Conservation (phyloP, 92 coral and sea anemone species). For the Parazoanthus darwini region DNA sequence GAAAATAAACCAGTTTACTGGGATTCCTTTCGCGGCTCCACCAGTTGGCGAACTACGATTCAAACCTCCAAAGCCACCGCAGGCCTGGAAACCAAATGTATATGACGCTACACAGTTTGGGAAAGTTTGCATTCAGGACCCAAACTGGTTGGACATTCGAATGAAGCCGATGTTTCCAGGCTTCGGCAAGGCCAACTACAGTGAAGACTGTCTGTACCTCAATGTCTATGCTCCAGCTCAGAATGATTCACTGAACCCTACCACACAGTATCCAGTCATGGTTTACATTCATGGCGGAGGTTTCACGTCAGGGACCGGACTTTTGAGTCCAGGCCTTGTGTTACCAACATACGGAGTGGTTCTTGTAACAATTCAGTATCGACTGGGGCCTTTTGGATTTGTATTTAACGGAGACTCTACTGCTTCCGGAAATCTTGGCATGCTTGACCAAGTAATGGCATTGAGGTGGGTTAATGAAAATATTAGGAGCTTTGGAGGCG, state of each 20-base stretch:
- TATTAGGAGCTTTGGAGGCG: no score
- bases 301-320: constrained; percentile 7
- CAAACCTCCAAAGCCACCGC: constrained; percentile 42
- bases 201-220: constrained; percentile 74
- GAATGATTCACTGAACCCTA: constrained; percentile 21
- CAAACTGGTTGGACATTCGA: not conserved
- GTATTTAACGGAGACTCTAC: constrained; percentile 63
- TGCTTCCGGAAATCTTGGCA: no score
- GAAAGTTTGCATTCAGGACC: constrained; percentile 36
- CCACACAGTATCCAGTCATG: constrained; percentile 55
- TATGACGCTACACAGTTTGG: constrained; percentile 45
- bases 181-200: constrained; percentile 43
- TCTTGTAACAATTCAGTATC: not conserved
- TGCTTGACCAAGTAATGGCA: no score
- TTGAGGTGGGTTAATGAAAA: no score
- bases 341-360: not conserved
- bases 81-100: constrained; percentile 43
- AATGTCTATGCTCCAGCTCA: constrained; percentile 64
- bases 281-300: constrained; percentile 77
- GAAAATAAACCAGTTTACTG: constrained; percentile 46
- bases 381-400: constrained; percentile 49
- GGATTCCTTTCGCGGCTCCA: constrained; percentile 60
- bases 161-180: not conserved
- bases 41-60: constrained; percentile 56
- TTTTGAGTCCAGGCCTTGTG: not conserved